Evolutionary conservation across 2,113 vertebrate genomes (phyloP).

Genomic region (Solenodon paradoxus): DNA sequence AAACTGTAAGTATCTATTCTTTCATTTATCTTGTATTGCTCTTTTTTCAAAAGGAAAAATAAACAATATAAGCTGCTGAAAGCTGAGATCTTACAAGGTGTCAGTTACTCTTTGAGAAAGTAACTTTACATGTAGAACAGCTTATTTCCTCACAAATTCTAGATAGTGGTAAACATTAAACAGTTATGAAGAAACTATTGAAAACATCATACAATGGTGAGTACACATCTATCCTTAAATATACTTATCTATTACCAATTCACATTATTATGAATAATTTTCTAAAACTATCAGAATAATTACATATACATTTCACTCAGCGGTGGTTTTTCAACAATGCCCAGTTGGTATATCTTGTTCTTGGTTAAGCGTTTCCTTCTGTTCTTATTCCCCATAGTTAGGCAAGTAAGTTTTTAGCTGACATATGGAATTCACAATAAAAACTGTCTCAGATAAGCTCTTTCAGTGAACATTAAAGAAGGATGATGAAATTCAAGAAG

Average conservation of each 20-base stretch:
- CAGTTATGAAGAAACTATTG: not conserved
- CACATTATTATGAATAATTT: not conserved
- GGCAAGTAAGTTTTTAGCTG: constrained; percentile 52
- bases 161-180: not conserved
- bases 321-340: not conserved
- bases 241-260: not conserved
- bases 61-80: not conserved
- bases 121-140: not conserved
- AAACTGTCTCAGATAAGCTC: constrained; percentile 32
- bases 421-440: constrained; percentile 58
- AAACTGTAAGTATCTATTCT: not conserved
- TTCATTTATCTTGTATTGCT: not conserved
- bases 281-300: not conserved
- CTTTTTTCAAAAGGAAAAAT: not conserved
- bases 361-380: not conserved
- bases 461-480: constrained; percentile 65
- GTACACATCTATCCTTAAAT: not conserved
- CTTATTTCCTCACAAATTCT: not conserved
- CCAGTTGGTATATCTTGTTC: not conserved
- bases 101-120: not conserved
- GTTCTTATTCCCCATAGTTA: not conserved
- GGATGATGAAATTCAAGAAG: constrained; percentile 56
- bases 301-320: not conserved
- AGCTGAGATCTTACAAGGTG: not conserved
- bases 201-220: not conserved